Evolutionary conservation across 1,140 invertebrate genomes (phyloP), one percentile per base, ranked within the genome.

Genomic region (Musca vetustissima): DNA sequence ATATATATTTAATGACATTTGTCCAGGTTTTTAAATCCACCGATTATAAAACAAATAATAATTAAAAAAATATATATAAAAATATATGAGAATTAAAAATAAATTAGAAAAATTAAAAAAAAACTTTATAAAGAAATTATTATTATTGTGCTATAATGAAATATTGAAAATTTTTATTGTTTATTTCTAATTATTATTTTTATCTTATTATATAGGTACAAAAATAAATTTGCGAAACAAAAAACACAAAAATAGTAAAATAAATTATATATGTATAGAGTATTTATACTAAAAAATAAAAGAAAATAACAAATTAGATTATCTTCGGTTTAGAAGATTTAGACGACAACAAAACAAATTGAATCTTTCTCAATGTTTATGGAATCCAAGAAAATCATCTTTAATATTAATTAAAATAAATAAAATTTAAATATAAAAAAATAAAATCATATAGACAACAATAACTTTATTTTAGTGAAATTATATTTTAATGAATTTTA

Each of bases 11-110:
- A 43, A 61, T 28, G 57, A 61, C 57, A 36, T 43, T 36, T 19
- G 57, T 61, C 57, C 57, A 61, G 57, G 57, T 61, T 61, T 61
- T 61, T 61, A 61, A 61, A 61, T 61, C 57, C 57, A 61, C 57
- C 57, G 57, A 61, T 21, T 61, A 61, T 43, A 61, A 59, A 32
- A 11, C 22, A 61, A 22, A 43, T 15, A 59, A 15, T n/a, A 59
- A 59, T 59, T 25, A 59, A 61, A 61, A 61, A 43, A 43, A 43
- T 9, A 43, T 8, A 43, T 8, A 1, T 9, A 43, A 43, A 9
- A 43, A 43, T 28, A 43, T 8, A 43, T 43, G n/a, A 43, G 13
- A 43, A 43, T 13, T 9, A 43, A 43, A 9, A 43, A 43, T 28
- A 43, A 43, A 43, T 43, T 43, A 43, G 36, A 43, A 43, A 43